Base-by-base conservation (phyloP, 1,140 invertebrate genomes). In the Drosophila rufa region DNA sequence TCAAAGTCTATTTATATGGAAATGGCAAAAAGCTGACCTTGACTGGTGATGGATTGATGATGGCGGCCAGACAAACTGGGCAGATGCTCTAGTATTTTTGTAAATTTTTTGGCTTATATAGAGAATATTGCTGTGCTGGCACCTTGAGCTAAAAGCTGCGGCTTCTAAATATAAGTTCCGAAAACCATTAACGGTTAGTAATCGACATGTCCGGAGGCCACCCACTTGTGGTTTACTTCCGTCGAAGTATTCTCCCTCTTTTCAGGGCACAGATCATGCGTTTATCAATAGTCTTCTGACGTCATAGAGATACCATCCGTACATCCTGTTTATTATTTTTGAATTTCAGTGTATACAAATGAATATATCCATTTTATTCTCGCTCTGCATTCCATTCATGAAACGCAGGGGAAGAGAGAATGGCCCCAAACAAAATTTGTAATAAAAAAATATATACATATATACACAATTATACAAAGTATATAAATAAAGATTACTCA, bases 321-420 rank as follows among this genome's bases (percentile, higher is more conserved):
- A 84, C 80, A 87, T 87, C 84, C 84, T 87, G 84, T 87, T 89
- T 87, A 89, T 80, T 80, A 61, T 80, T 80, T 89, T 65, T 45
- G 68, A 64, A 56, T 66, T 48, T 30, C 46, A 71, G 68, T 61
- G 55, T 58, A 56, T 53, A 65, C 51, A 43, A 42, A 38, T 50
- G 46, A 51, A 69, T 43, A 62, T 22, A 60, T 48, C 25, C 46
- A 64, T 57, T 60, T 45, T 66, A 59, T 43, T 33, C 57, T 42
- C 67, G 51, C 45, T 60, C 30, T 69, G 68, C 67, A 80, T 75
- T 90, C 84, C 84, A 87, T 87, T 87, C 84, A 87, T 90, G 81
- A 84, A 84, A 70, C 76, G 61, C 60, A 58, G 61, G 64, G 75
- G 30, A 64, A 43, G 45, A 74, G 67, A 55, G 60, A 59, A 50